Evolutionary conservation across 2,797 vertebrate species (phyloP).

Genomic region (Mallotus villosus): DNA sequence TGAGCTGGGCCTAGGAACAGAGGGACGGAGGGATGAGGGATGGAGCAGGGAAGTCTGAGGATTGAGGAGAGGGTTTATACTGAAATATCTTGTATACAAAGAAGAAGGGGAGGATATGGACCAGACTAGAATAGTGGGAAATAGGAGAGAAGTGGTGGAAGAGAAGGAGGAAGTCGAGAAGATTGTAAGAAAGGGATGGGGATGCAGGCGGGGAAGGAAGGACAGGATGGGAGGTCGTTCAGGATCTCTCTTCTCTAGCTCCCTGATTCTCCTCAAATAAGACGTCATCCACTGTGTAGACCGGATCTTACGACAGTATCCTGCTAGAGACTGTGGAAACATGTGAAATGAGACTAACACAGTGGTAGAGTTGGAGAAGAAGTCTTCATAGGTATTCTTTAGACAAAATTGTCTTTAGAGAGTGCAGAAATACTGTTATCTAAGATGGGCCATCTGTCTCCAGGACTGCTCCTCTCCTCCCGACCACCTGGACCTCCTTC

Average conservation of each 20-base stretch:
- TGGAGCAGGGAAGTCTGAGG: background rate
- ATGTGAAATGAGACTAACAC: too few relatives aligned
- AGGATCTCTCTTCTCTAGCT: background rate
- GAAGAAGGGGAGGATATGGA: background rate
- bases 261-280: background rate
- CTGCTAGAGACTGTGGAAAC: too few relatives aligned
- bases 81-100: background rate
- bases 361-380: too few relatives aligned
- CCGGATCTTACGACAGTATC: background rate
- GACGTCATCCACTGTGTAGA: background rate
- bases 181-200: background rate
- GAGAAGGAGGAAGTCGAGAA: background rate
- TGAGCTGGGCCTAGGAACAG: constrained; percentile 51
- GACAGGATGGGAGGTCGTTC: background rate
- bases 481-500: too few relatives aligned
- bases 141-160: background rate
- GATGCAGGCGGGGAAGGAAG: background rate
- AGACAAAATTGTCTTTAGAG: too few relatives aligned
- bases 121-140: too few relatives aligned
- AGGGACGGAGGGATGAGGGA: background rate
- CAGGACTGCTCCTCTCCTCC: background rate
- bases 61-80: constrained; percentile 1
- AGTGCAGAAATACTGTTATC: too few relatives aligned
- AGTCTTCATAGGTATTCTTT: too few relatives aligned
- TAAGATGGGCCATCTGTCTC: background rate